Conservation (phyloP, 1,140 invertebrate species). For the Helicoverpa zea region DNA sequence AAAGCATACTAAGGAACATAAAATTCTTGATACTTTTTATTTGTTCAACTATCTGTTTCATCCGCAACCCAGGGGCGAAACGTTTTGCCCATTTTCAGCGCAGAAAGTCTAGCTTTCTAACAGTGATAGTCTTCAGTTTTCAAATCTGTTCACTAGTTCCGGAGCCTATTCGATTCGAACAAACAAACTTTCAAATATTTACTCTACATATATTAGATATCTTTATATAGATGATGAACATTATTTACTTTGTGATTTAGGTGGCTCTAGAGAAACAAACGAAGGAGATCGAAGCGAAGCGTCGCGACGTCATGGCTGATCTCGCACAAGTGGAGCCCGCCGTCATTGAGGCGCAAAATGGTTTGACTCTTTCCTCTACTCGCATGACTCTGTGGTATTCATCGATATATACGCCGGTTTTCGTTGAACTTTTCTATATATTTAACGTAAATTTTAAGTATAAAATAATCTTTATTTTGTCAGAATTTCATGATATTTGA, state of each 20-base stretch:
- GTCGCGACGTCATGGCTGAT: constrained; percentile 97
- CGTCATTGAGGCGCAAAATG: constrained; percentile 98
- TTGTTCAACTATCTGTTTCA: too few relatives aligned
- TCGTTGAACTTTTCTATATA: not conserved
- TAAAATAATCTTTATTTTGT: too few relatives aligned
- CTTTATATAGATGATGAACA: not conserved
- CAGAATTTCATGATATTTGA: too few relatives aligned
- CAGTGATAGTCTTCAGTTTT: too few relatives aligned
- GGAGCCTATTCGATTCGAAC: too few relatives aligned
- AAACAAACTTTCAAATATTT: too few relatives aligned
- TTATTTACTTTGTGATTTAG: constrained; percentile 60
- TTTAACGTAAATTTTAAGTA: too few relatives aligned
- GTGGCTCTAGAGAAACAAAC: constrained; percentile 94
- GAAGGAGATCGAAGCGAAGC: constrained; percentile 96
- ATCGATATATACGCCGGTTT: constrained; percentile 7
- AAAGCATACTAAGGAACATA: not conserved
- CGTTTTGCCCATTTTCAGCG: too few relatives aligned
- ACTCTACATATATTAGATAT: too few relatives aligned
- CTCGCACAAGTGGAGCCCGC: constrained; percentile 99
- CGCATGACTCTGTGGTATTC: constrained; percentile 43
- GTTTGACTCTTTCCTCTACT: constrained; percentile 87
- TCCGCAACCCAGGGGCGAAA: too few relatives aligned
- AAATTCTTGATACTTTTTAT: not conserved
- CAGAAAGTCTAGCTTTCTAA: too few relatives aligned
- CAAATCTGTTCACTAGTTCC: too few relatives aligned